Evolutionary conservation across 2,113 vertebrate species (phyloP), one percentile per base, ranked within the genome.

Genomic region (Cariama cristata): DNA sequence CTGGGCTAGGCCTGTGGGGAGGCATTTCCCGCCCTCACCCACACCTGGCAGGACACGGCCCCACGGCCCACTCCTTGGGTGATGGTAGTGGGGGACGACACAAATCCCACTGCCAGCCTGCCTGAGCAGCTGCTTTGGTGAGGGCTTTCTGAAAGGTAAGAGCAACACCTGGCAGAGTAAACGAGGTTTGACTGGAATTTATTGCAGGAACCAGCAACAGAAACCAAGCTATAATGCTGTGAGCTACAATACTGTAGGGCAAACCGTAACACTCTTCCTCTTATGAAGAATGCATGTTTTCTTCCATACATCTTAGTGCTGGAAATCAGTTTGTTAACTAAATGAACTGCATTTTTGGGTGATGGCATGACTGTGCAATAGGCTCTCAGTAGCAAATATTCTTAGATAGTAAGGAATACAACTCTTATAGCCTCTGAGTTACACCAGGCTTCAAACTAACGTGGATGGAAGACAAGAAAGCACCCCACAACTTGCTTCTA

Each of bases 11-110:
- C 27, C 64, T 14, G 19, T 6, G 35, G 14, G 28, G 8, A 15
- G 44, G 4, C 14, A 9, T 40, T n/a, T 12, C 62, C 33, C 38
- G 38, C 11, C 8, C 62, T 83, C 23, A 35, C 26, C 10, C 53
- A 2, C 1, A 3, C 27, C 40, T 5, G 33, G 23, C 22, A 21
- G 69, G 23, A 75, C 18, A 3, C 8, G 40, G n/a, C 32, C 19
- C 19, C 27, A 1, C 3, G 20, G n/a, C 62, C n/a, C 35, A 28
- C 8, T 20, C 11, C 6, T 3, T 5, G n/a, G 17, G 56, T 32
- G 42, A 12, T 1, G 3, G 20, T 17, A 6, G 30, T 6, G 33
- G 16, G 50, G 27, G 32, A 30, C 2, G 0, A 12, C 28, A 11
- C n/a, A 50, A 9, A 56, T 18, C 18, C 56, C 3, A 2, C 20